Evolutionary conservation across 2,888 invertebrate genomes (phyloP), one percentile per base, ranked within the genome.

Genomic region (Eustalomyia histrio): DNA sequence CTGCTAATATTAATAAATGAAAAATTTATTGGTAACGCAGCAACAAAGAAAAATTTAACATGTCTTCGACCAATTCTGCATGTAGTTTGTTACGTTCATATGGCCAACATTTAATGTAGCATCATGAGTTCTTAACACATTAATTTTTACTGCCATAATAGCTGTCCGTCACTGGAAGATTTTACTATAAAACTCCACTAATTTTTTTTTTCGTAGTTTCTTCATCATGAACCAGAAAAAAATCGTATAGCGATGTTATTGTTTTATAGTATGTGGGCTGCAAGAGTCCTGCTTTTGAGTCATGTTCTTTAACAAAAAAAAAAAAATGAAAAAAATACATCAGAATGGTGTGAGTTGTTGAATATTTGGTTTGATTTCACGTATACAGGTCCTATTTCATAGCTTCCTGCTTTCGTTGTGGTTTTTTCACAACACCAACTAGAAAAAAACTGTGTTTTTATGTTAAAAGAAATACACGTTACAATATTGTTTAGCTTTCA

Each of bases 381-480:
- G 29, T 57, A 53, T 58, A 60, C 16, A 76, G 73, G 67, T 69
- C 72, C 64, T 73, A 76, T 76, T 80, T 73, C 72, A 69, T 39
- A 21, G 65, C 55, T 78, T 81, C 80, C 73, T 81, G 78, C 18
- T 35, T 39, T 29, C 16, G 17, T 58, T 53, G 43, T 53, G 74
- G 79, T 69, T 74, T 74, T 53, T 14, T 47, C 47, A n/a, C 14
- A 58, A 50, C 57, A 50, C 29, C n/a, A 53, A 16, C 10, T 16
- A 39, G 24, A 29, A 63, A 69, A 81, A 80, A n/a, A n/a, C 69
- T 76, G 69, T 80, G 68, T 80, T 80, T 71, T 71, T 75, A 61
- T 75, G 71, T 60, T 75, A 63, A 71, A 35, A 65, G 58, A 47
- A 35, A 29, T 39, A 35, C 50, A 72, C 50, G 50, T 68, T 35